phyloP scores from a whole-genome alignment of 1,140 invertebrate genomes.

The Philopotamus ludificatus region DNA sequence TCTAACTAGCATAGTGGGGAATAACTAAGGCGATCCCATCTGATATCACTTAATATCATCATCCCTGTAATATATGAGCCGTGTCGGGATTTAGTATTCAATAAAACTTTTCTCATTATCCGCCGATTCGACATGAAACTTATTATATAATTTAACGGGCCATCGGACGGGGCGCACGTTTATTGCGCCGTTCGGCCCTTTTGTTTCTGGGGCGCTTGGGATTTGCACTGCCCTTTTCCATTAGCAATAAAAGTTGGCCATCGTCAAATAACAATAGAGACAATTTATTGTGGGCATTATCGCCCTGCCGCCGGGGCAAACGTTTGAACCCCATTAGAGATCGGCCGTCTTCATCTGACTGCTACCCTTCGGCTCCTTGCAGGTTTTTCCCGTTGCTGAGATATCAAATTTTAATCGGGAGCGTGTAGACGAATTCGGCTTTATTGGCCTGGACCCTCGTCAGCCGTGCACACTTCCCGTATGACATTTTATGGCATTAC shows the following conservation, averaged over 20 bases:
- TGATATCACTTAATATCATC: too few relatives aligned
- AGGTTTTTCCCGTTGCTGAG: not conserved
- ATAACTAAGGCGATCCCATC: too few relatives aligned
- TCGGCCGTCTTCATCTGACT: not conserved
- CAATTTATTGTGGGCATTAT: conserved; percentile 27
- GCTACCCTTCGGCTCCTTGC: not conserved
- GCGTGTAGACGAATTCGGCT: not conserved
- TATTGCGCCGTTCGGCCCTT: not conserved
- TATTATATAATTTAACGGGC: too few relatives aligned
- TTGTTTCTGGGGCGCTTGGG: not conserved
- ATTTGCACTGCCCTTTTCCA: conserved; percentile 6
- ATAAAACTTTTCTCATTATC: too few relatives aligned
- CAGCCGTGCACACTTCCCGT: not conserved
- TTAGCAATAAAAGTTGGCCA: conserved; percentile 31
- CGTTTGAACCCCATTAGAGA: conserved; percentile 31
- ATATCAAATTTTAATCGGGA: conserved; percentile 1
- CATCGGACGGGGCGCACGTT: too few relatives aligned
- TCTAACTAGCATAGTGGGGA: too few relatives aligned
- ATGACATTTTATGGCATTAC: conserved; percentile 2
- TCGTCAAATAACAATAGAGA: conserved; percentile 23
- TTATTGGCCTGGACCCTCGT: conserved; percentile 5
- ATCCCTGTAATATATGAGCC: too few relatives aligned
- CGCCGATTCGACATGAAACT: too few relatives aligned
- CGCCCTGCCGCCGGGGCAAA: conserved; percentile 19
- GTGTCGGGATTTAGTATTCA: too few relatives aligned